These are phyloP conservation scores for Drosophila simulans DNA, from an alignment of 1,140 invertebrate species.

Conservation along the genomic window DNA sequence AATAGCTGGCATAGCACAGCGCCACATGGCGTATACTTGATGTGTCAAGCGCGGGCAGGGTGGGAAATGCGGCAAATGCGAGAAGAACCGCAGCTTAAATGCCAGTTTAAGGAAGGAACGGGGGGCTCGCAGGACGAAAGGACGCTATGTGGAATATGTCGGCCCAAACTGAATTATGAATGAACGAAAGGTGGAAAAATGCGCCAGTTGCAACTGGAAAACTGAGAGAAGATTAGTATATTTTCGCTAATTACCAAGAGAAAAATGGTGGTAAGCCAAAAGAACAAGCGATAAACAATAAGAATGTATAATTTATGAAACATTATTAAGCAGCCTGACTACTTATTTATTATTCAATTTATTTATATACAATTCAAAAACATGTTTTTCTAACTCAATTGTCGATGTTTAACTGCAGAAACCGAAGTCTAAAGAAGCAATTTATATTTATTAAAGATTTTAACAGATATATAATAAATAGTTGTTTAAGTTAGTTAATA, in stretches of 20 bases:
- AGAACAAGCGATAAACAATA: too few relatives aligned
- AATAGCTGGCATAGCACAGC: conserved; percentile 40
- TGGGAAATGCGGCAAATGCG: neutral
- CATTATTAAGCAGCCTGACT: too few relatives aligned
- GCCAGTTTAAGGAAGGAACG: conserved; percentile 34
- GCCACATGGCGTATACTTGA: conserved; percentile 49
- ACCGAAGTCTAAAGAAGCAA: too few relatives aligned
- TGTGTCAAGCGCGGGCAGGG: conserved; percentile 27
- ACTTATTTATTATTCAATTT: too few relatives aligned
- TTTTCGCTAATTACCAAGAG: neutral
- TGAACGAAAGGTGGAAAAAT: conserved; percentile 44
- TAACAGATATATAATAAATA: neutral
- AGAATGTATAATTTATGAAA: too few relatives aligned
- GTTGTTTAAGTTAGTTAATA: neutral
- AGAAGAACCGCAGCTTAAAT: conserved; percentile 37
- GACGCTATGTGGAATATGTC: conserved; percentile 14
- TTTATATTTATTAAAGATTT: neutral
- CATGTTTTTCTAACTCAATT: too few relatives aligned
- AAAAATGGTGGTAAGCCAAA: too few relatives aligned
- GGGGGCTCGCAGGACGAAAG: neutral
- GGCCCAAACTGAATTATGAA: conserved; percentile 46
- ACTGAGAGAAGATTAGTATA: neutral
- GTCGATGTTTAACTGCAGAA: too few relatives aligned
- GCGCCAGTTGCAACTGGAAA: conserved; percentile 4
- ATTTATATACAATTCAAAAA: too few relatives aligned